phyloP scores from a whole-genome alignment of 1,140 invertebrate genomes.

The Cydia fagiglandana region DNA sequence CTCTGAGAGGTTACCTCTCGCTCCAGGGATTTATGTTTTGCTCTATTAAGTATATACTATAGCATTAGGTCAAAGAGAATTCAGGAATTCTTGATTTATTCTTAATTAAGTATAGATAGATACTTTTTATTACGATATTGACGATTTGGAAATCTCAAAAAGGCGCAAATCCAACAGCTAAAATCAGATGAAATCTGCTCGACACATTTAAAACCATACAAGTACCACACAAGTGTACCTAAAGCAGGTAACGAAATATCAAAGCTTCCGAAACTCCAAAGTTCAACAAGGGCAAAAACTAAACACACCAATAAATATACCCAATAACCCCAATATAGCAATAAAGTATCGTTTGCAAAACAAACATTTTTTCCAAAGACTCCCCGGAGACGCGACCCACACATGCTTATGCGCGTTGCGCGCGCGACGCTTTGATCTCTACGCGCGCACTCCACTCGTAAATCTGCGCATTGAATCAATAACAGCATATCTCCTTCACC shows the following conservation, averaged over 20 bases:
- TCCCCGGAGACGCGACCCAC: slow-evolving; percentile 15
- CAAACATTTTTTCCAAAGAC: slow-evolving; percentile 27
- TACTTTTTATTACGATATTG: too few species aligned
- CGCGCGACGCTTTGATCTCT: slow-evolving; percentile 13
- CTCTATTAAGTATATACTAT: too few species aligned
- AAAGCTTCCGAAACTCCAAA: slow-evolving; percentile 1
- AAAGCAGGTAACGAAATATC: background rate
- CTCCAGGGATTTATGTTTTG: too few species aligned
- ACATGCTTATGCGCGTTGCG: background rate
- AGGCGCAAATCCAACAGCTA: too few species aligned
- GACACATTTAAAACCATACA: too few species aligned
- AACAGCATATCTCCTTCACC: background rate
- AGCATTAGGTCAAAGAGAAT: too few species aligned
- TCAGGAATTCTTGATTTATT: too few species aligned
- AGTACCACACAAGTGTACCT: background rate
- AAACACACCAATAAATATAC: slow-evolving; percentile 8
- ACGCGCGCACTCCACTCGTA: background rate
- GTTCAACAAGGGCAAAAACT: slow-evolving; percentile 1
- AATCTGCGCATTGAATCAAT: background rate
- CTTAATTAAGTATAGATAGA: too few species aligned
- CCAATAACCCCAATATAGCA: slow-evolving; percentile 7
- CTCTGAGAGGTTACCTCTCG: too few species aligned
- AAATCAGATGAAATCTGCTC: too few species aligned
- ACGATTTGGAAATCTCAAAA: too few species aligned
- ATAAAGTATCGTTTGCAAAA: slow-evolving; percentile 29